Evolutionary conservation across 2,113 vertebrate species (phyloP), one percentile per base, ranked within the genome.

Genomic region (Sturnira hondurensis): DNA sequence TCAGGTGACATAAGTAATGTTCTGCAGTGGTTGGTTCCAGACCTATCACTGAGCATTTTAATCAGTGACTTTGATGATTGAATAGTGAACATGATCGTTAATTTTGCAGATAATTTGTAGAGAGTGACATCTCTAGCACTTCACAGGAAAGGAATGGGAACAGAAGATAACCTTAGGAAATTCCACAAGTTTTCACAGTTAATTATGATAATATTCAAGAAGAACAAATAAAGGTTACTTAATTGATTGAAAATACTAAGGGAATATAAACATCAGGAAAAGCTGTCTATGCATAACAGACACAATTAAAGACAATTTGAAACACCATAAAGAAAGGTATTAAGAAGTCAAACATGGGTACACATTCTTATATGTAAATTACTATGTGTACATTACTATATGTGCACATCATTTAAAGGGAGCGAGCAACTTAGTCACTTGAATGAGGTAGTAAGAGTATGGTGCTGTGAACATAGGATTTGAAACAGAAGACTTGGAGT

Each of bases 1-100:
- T 95, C 90, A 87, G 67, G 87, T 92, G 84, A 93, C 83, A 96
- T 89, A 96, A 95, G 58, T 92, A 77, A 96, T 94, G 87, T 94
- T 87, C 33, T 52, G 61, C 54, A 90, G 45, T 81, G 63, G 31
- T 58, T 92, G 58, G 45, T 92, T 76, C 80, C 58, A 95, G 52
- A 80, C 70, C 22, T 84, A 85, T 67, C 54, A 76, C 26, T 90
- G 76, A 93, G 54, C 71, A 95, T 88, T 97, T 95, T 95, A 96
- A 97, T 96, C 90, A 95, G 80, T 65, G 68, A 65, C 83, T 91
- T 89, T 95, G 95, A 93, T 92, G 87, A 96, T 1, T 93, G 84
- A 97, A 84, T 90, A 0, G 0, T 83, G 90, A 96, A 92, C 33
- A 93, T 41, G n/a, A 92, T 90, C 87, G 95, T 97, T 96, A 88